These are phyloP conservation scores for Sylvilagus bachmani DNA, from an alignment of 2,113 vertebrate species.

Conservation along the genomic window DNA sequence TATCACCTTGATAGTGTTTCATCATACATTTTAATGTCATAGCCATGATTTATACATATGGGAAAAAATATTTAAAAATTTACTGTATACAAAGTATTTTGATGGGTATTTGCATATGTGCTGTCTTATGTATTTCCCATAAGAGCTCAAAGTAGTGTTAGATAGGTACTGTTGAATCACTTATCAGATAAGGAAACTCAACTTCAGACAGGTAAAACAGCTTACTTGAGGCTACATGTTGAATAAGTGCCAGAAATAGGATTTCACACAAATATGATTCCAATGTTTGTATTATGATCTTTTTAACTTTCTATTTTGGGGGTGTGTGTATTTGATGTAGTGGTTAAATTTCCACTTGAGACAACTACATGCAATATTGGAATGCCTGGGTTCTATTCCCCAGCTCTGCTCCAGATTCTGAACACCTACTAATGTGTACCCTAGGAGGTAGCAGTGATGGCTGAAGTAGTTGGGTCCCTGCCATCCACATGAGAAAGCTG, in stretches of 20 bases:
- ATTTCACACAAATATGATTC: neutral
- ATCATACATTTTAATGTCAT: slow-evolving; percentile 20
- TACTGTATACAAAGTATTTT: neutral
- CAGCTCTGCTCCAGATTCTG: too few relatives aligned
- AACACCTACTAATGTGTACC: too few relatives aligned
- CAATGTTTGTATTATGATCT: neutral
- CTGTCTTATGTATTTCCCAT: slow-evolving; percentile 27
- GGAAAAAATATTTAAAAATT: slow-evolving; percentile 47
- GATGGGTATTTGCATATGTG: neutral
- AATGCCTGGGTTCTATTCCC: too few relatives aligned
- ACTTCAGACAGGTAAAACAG: neutral
- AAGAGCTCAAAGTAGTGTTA: neutral
- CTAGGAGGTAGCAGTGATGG: too few relatives aligned
- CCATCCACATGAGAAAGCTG: too few relatives aligned
- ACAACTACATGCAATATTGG: too few relatives aligned
- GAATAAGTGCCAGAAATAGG: neutral
- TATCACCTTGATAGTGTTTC: neutral
- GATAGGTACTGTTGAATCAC: neutral
- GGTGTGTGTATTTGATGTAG: too few relatives aligned
- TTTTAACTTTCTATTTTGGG: too few relatives aligned
- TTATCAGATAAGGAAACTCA: neutral
- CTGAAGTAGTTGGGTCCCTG: too few relatives aligned
- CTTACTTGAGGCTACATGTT: neutral
- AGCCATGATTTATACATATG: neutral
- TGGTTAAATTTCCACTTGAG: too few relatives aligned